A percentile compares a stretch with the other conserved stretches of the same genome.
Evolutionary conservation across 2,113 vertebrate genomes (phyloP).

Genomic region (Accipiter virgatus): DNA sequence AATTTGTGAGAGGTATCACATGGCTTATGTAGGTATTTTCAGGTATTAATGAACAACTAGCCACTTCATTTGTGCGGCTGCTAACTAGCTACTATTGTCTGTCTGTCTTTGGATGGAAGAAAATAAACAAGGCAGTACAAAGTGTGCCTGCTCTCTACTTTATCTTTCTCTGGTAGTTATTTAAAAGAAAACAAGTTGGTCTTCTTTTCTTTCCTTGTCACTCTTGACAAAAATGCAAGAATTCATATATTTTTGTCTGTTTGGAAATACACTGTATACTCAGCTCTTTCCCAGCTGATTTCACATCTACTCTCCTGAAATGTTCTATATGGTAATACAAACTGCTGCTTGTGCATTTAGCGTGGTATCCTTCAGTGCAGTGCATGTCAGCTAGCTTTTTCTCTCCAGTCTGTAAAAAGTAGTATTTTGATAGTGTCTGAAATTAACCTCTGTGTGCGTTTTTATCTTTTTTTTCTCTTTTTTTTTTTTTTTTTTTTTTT

Average conservation of each 20-base stretch:
- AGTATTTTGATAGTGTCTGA: neutral
- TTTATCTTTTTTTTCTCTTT: accelerated
- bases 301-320: neutral
- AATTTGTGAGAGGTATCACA: neutral
- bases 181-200: neutral
- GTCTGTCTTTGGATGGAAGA: neutral
- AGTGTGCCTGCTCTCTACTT: neutral
- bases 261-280: neutral
- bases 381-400: neutral
- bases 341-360: neutral
- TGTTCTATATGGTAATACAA: neutral
- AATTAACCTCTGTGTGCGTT: neutral
- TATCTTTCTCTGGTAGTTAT: neutral
- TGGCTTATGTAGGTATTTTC: neutral
- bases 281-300: neutral
- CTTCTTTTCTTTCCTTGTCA: neutral
- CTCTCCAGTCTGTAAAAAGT: neutral
- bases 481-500: neutral
- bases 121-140: neutral
- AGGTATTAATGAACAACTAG: neutral
- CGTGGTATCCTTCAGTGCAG: neutral
- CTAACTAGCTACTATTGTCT: neutral
- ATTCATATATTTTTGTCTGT: neutral
- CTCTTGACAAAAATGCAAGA: neutral
- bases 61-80: neutral